phyloP scores from a whole-genome alignment of 1,140 invertebrate species.

The Leptonema lineaticorne region DNA sequence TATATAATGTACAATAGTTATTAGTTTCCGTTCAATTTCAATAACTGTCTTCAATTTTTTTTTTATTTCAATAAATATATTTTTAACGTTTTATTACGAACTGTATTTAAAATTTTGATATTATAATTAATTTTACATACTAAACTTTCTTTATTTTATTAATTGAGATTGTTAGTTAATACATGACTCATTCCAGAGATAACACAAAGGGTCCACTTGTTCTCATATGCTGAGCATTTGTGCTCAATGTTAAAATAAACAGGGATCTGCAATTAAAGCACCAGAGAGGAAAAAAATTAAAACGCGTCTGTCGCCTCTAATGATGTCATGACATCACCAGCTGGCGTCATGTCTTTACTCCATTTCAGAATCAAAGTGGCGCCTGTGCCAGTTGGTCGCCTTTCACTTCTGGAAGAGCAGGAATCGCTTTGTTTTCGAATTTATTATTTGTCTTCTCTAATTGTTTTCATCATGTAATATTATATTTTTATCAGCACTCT shows the following conservation, averaged over 20 bases:
- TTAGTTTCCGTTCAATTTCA: no score
- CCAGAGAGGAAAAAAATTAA: background rate
- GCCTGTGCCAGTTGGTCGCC: background rate
- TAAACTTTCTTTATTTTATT: no score
- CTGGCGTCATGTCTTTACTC: background rate
- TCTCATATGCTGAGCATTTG: slow-evolving; percentile 13
- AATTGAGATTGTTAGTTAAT: background rate
- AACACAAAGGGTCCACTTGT: slow-evolving; percentile 9
- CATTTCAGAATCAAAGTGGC: background rate
- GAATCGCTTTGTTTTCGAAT: slow-evolving; percentile 12
- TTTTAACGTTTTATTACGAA: no score
- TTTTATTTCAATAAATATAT: no score
- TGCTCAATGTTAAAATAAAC: slow-evolving; percentile 15
- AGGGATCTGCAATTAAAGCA: slow-evolving; percentile 27
- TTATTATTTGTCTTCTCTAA: background rate
- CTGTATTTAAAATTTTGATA: no score
- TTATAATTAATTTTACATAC: no score
- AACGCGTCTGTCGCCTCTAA: background rate
- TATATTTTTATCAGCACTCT: no score
- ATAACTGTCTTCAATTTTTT: no score
- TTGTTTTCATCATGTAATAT: background rate
- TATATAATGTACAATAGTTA: no score
- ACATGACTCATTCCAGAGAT: background rate
- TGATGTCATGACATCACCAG: slow-evolving; percentile 23
- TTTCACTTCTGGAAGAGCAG: background rate